Evolutionary conservation across 2,113 vertebrate genomes (phyloP).

Genomic region (Halcyon senegalensis): DNA sequence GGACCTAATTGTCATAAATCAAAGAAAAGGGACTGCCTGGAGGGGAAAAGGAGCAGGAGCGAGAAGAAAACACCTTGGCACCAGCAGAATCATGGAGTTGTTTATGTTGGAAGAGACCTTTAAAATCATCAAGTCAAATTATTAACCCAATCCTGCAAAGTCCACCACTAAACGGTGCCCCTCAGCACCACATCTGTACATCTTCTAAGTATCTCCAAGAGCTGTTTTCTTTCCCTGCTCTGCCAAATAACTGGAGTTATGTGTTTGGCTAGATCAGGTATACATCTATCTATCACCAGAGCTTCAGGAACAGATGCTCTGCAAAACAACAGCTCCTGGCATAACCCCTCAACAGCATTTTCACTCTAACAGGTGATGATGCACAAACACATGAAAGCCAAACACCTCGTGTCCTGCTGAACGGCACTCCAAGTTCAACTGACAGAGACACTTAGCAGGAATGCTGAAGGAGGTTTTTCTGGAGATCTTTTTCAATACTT

Average conservation of each 20-base stretch:
- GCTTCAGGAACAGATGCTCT: not conserved
- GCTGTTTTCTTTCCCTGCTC: not conserved
- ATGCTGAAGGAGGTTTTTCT: not conserved
- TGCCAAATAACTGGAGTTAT: not conserved
- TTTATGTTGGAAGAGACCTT: too few species aligned
- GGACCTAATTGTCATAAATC: not conserved
- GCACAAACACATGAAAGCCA: not conserved
- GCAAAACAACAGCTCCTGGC: not conserved
- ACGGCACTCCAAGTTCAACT: not conserved
- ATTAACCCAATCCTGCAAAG: too few species aligned
- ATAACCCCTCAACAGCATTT: not conserved
- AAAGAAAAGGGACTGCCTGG: not conserved
- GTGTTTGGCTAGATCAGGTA: not conserved
- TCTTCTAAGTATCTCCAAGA: not conserved
- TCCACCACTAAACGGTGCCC: too few species aligned
- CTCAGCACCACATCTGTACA: too few species aligned
- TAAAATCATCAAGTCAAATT: too few species aligned
- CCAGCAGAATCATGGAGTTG: not conserved
- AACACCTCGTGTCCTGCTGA: rapidly evolving
- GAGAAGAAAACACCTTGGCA: not conserved
- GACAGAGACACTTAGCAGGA: not conserved
- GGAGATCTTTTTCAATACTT: not conserved
- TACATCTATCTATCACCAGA: not conserved
- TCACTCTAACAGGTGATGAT: not conserved
- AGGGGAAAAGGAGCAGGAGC: not conserved